Evolutionary conservation across 2,888 invertebrate genomes (phyloP).

Genomic region (Diaphora mendica): DNA sequence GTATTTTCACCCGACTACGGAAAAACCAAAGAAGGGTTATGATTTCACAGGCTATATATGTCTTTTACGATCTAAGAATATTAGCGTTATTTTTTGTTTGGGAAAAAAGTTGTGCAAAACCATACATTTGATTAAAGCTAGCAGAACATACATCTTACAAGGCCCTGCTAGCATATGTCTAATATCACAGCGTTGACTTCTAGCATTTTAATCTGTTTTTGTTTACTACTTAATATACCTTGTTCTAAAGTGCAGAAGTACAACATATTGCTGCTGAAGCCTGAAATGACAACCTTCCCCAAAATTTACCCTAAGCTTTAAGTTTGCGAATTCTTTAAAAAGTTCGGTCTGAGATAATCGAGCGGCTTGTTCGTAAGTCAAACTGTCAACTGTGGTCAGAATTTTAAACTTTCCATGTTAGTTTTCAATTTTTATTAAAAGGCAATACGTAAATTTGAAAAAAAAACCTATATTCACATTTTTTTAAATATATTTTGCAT

Average conservation of each 20-base stretch:
- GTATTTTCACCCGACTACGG: too few relatives aligned
- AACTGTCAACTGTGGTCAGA: too few relatives aligned
- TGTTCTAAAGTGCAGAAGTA: not conserved
- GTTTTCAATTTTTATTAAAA: not conserved
- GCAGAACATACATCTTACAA: not conserved
- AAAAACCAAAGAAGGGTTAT: too few relatives aligned
- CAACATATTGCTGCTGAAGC: not conserved
- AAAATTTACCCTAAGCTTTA: not conserved
- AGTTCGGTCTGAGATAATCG: too few relatives aligned
- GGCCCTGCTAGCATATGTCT: not conserved
- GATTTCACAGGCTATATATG: not conserved
- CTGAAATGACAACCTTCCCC: not conserved
- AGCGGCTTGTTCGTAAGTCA: not conserved
- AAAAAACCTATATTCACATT: too few relatives aligned
- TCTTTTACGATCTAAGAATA: not conserved
- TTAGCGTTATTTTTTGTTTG: not conserved
- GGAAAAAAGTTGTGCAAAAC: not conserved
- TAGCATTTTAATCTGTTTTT: not conserved
- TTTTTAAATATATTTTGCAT: too few relatives aligned
- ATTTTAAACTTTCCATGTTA: not conserved
- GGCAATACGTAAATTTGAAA: too few relatives aligned
- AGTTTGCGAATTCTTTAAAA: too few relatives aligned
- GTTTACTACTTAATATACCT: not conserved
- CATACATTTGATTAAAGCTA: not conserved
- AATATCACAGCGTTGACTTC: not conserved